Evolutionary conservation across 2,113 vertebrate species (phyloP).

Genomic region (Hydrochoerus hydrochaeris): DNA sequence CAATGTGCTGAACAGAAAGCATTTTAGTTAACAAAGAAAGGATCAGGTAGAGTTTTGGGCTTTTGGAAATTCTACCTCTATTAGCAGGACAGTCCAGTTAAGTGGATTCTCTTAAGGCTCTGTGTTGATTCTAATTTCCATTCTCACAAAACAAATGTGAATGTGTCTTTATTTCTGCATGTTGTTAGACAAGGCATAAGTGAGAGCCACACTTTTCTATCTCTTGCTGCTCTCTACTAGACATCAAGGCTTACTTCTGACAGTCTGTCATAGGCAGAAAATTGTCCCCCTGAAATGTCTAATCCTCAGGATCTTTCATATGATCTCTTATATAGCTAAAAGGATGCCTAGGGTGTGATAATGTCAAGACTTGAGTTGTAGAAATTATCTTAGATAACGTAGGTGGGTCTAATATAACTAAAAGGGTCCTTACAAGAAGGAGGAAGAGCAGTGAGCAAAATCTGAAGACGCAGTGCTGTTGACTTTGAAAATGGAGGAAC

Average conservation of each 20-base stretch:
- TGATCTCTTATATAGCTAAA: background rate
- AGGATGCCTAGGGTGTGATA: background rate
- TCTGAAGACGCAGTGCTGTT: background rate
- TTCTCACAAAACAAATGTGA: background rate
- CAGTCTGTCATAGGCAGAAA: background rate
- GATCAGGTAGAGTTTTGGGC: background rate
- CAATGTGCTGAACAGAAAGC: background rate
- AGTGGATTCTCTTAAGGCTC: background rate
- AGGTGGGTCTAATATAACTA: background rate
- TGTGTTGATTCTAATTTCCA: background rate
- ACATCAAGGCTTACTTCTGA: background rate
- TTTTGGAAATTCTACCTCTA: background rate
- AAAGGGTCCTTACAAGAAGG: background rate
- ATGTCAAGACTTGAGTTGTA: background rate
- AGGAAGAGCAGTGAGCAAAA: background rate
- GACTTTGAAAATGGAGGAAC: background rate
- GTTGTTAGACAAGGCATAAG: slow-evolving; percentile 18
- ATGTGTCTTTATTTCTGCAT: background rate
- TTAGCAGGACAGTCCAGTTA: background rate
- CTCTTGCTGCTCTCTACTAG: background rate
- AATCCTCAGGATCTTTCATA: background rate
- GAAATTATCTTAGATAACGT: background rate
- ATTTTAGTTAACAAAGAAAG: background rate
- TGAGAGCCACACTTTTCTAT: background rate
- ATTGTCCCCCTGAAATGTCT: background rate